Percentiles rank a stretch among this genome's conserved stretches.
Conservation (phyloP, 2,797 vertebrate species). For the Acrossocheilus wenchowensis region DNA sequence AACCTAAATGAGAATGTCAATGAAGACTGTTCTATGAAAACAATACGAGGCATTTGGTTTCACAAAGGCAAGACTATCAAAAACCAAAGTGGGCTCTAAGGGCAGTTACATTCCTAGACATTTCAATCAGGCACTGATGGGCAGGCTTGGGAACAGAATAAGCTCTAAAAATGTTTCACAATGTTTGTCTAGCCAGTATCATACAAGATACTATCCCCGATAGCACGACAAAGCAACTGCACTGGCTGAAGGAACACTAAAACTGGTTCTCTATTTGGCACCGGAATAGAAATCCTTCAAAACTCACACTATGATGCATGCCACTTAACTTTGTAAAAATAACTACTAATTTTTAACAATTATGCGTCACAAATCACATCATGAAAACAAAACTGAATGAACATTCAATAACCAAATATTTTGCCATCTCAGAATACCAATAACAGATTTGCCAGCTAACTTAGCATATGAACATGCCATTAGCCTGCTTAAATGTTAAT, state of each 20-base stretch:
- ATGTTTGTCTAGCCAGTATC: not conserved
- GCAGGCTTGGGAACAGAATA: not conserved
- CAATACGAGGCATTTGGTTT: constrained; percentile 41
- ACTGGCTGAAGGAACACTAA: not conserved
- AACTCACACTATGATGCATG: not conserved
- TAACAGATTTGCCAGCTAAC: not conserved
- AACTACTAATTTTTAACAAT: no score
- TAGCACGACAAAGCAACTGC: no score
- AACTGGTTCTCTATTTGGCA: not conserved
- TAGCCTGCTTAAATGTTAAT: not conserved
- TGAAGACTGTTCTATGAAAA: constrained; percentile 31
- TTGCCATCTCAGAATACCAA: not conserved
- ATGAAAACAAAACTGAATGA: not conserved
- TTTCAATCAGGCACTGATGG: not conserved
- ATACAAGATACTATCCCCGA: not conserved
- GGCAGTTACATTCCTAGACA: not conserved
- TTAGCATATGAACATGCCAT: not conserved
- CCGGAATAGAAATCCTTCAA: not conserved
- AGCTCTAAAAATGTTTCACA: not conserved
- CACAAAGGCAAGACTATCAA: constrained; percentile 29
- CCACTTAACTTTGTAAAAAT: not conserved
- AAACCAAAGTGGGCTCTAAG: constrained; percentile 25
- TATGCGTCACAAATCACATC: no score
- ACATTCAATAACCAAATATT: not conserved
- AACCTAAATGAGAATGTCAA: constrained; percentile 39